phyloP scores from a whole-genome alignment of 2,797 vertebrate genomes.

The Gambelia wislizenii region DNA sequence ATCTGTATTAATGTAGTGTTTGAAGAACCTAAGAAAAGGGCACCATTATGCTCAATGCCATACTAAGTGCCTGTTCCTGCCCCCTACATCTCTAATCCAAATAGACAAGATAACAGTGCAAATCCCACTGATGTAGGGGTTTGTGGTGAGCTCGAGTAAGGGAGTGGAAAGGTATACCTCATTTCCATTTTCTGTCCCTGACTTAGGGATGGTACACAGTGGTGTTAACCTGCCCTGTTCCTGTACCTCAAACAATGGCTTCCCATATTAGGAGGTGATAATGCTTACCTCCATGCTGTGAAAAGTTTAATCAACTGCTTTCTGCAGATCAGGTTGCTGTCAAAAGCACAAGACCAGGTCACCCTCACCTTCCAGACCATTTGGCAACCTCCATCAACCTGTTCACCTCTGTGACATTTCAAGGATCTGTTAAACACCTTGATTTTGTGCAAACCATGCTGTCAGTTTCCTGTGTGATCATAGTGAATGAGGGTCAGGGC shows the following conservation, averaged over 20 bases:
- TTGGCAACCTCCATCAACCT: background rate
- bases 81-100: background rate
- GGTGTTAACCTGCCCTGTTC: background rate
- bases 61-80: background rate
- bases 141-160: background rate
- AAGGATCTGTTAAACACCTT: background rate
- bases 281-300: background rate
- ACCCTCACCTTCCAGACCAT: background rate
- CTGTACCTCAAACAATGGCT: background rate
- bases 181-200: background rate
- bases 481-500: background rate
- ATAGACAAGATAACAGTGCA: conserved; percentile 1
- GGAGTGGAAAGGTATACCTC: background rate
- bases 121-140: background rate
- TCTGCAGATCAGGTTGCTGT: background rate
- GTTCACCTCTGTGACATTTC: background rate
- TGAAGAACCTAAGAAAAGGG: background rate
- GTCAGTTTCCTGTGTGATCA: background rate
- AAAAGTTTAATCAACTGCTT: background rate
- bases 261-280: background rate
- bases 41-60: background rate
- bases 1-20: background rate
- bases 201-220: background rate
- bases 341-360: background rate
- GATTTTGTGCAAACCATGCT: background rate